Evolutionary conservation across 1,140 invertebrate species (phyloP).

Genomic region (Heliconius himera): DNA sequence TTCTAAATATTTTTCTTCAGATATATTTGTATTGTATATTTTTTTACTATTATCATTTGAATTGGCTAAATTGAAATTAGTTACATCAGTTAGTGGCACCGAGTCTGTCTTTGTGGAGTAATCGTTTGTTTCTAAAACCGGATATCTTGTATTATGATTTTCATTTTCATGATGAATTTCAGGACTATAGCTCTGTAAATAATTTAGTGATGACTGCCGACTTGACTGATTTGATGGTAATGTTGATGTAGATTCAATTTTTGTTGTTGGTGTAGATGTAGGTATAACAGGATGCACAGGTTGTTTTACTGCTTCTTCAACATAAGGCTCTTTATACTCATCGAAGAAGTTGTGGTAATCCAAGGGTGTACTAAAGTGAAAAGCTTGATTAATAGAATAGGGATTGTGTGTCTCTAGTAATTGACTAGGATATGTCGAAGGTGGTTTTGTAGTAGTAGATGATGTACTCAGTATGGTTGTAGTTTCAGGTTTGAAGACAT

Average conservation of each 20-base stretch:
- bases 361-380: slow-evolving; percentile 73
- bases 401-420: slow-evolving; percentile 76
- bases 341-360: slow-evolving; percentile 74
- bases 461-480: slow-evolving; percentile 54
- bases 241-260: slow-evolving; percentile 40
- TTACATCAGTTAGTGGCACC: slow-evolving; percentile 30
- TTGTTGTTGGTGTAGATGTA: slow-evolving; percentile 34
- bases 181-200: slow-evolving; percentile 63
- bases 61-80: slow-evolving; percentile 24
- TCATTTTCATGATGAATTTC: slow-evolving; percentile 70
- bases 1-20: slow-evolving; percentile 41
- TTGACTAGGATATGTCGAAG: slow-evolving; percentile 64
- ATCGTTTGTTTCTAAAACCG: slow-evolving; percentile 56
- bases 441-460: slow-evolving; percentile 53
- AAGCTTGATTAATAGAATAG: slow-evolving; percentile 77
- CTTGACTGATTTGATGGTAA: slow-evolving; percentile 34
- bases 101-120: slow-evolving; percentile 51
- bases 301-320: slow-evolving; percentile 44
- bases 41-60: slow-evolving; percentile 34
- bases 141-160: slow-evolving; percentile 52
- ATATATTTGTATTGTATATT: slow-evolving; percentile 30
- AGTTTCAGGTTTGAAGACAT: slow-evolving; percentile 42
- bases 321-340: slow-evolving; percentile 64
- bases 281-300: slow-evolving; percentile 35
- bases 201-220: slow-evolving; percentile 55